Evolutionary conservation across 2,113 vertebrate species (phyloP).

Genomic region (Cynoglossus semilaevis): DNA sequence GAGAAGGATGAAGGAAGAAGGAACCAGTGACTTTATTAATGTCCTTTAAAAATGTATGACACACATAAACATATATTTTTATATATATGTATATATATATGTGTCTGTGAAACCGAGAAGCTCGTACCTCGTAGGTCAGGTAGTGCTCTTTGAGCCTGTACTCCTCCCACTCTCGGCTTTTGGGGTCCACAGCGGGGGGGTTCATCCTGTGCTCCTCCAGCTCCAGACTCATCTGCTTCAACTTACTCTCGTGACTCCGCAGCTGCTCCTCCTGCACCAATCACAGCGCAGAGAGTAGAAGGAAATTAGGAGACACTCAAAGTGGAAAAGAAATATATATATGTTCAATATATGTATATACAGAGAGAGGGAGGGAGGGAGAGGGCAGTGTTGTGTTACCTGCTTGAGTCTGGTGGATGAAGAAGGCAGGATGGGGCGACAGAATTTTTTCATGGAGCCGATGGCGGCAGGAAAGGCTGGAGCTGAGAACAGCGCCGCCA

Average conservation of each 20-base stretch:
- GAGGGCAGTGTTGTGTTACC: constrained; percentile 68
- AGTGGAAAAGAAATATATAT: not conserved
- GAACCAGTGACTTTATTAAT: not conserved
- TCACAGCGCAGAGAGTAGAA: not conserved
- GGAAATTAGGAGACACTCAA: constrained; percentile 15
- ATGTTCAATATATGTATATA: not conserved
- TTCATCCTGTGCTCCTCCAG: constrained; percentile 89
- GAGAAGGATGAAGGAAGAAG: not conserved
- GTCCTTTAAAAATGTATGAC: no score
- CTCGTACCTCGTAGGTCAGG: constrained; percentile 90
- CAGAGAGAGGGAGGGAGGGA: no score
- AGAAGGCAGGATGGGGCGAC: constrained; percentile 86
- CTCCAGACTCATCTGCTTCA: constrained; percentile 92
- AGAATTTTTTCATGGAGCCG: constrained; percentile 97
- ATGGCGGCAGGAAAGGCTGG: constrained; percentile 95
- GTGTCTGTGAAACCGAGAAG: not conserved
- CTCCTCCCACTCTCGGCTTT: constrained; percentile 93
- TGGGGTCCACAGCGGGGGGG: constrained; percentile 82
- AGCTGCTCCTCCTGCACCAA: constrained; percentile 89
- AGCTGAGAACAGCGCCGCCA: constrained; percentile 93
- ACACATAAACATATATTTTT: no score
- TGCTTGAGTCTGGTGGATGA: constrained; percentile 87
- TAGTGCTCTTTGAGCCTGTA: constrained; percentile 96
- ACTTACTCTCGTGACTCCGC: constrained; percentile 92
- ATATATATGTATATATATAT: not conserved